These are phyloP conservation scores for Discoglossus pictus DNA, from an alignment of 2,797 vertebrate genomes.

Conservation along the genomic window DNA sequence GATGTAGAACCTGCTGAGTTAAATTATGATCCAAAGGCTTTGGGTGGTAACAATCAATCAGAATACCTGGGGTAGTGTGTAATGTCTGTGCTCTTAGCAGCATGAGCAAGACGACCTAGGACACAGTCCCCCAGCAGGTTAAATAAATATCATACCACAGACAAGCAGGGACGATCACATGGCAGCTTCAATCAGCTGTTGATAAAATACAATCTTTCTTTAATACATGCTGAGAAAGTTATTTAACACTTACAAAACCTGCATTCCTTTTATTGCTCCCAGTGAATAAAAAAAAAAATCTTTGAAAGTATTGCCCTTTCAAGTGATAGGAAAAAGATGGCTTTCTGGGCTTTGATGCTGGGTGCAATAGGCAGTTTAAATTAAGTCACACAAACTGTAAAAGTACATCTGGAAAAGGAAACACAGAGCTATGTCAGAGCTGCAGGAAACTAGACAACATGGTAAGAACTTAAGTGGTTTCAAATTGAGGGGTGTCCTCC, in stretches of 20 bases:
- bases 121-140: conserved; percentile 91
- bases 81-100: conserved; percentile 91
- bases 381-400: conserved; percentile 51
- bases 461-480: conserved; percentile 52
- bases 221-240: conserved; percentile 94
- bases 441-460: conserved; percentile 42
- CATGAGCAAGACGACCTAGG: conserved; percentile 84
- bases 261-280: conserved; percentile 60
- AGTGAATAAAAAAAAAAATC: conserved; percentile 47
- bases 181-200: conserved; percentile 88
- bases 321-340: conserved; percentile 51
- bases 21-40: conserved; percentile 94
- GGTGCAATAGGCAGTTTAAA: conserved; percentile 52
- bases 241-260: conserved; percentile 84
- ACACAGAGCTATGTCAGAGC: conserved; percentile 29
- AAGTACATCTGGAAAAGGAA: conserved; percentile 45
- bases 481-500: conserved; percentile 42
- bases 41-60: conserved; percentile 96
- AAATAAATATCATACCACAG: conserved; percentile 96
- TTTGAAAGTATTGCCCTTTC: conserved; percentile 52
- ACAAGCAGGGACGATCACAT: conserved; percentile 89
- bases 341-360: conserved; percentile 51
- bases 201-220: conserved; percentile 94
- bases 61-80: conserved; percentile 89
- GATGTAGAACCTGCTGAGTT: conserved; percentile 90